Base-by-base conservation (phyloP, 2,113 vertebrate genomes). In the Prietella phreatophila region DNA sequence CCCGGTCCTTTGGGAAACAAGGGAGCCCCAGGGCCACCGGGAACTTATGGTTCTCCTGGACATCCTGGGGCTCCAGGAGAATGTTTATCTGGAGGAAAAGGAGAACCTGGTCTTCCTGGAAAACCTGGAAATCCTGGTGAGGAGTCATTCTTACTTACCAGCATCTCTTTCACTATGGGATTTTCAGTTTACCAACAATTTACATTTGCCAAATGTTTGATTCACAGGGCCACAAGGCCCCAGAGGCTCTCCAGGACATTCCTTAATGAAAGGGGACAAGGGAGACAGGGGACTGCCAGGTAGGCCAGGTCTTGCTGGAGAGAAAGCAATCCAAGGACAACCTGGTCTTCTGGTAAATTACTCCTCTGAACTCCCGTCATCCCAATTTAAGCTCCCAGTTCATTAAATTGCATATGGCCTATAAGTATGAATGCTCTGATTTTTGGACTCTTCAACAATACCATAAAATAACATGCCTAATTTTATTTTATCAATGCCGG, bases 11-110 rank as follows among this genome's bases (percentile, higher is more conserved):
- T 20, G 25, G 87, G 87, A n/a, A 42, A 27, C 30, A 56, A 39
- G 25, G 87, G 87, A 83, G 15, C 4, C 50, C 33, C 22, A 2
- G 87, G 87, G n/a, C 19, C 50, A 8, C 15, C 60, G 39, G 87
- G 87, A n/a, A 56, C 33, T 9, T 42, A 8, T 8, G 87, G 83
- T 30, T 39, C 20, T 22, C 47, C 20, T 22, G 87, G 87, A 85
- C 63, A 88, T 80, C 95, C 95, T 91, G 96, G 87, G 2, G n/a
- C 13, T 58, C 8, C 17, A 10, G 76, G 76, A 69, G 25, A 67
- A 5, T 88, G 82, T 80, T 69, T 55, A 2, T 27, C 60, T 56
- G 87, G 87, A 22, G 27, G 14, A 47, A 88, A 67, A 69, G 87
- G 87, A 69, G 75, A 88, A 20, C 83, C 73, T 61, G 82, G 87